These are phyloP conservation scores for Manduca sexta DNA, from an alignment of 1,140 invertebrate genomes.

Conservation along the genomic window DNA sequence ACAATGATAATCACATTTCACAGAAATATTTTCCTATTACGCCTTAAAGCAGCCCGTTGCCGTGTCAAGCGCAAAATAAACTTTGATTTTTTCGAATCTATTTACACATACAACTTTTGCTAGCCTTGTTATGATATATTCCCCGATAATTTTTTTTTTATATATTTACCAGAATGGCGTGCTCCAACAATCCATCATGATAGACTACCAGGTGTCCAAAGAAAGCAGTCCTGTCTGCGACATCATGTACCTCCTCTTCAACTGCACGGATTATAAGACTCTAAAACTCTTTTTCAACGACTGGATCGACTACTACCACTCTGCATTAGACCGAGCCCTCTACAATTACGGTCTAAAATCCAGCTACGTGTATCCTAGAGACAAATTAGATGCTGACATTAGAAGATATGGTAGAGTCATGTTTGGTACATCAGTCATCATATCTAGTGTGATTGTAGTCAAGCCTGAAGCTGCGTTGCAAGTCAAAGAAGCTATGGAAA, in stretches of 20 bases:
- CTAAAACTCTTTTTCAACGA: conserved; percentile 13
- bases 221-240: conserved; percentile 17
- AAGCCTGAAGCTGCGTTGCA: conserved; percentile 1
- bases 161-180: not conserved
- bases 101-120: too few relatives aligned
- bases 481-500: conserved; percentile 4
- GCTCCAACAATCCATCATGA: too few relatives aligned
- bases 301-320: conserved; percentile 25
- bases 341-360: conserved; percentile 12
- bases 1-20: too few relatives aligned
- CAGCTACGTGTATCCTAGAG: conserved; percentile 24
- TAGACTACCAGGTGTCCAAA: not conserved
- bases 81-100: too few relatives aligned
- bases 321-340: conserved; percentile 11
- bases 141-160: too few relatives aligned
- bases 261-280: conserved; percentile 19
- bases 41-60: too few relatives aligned
- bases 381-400: conserved; percentile 23
- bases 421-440: conserved; percentile 2
- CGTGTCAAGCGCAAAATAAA: too few relatives aligned
- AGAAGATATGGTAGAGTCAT: conserved; percentile 19
- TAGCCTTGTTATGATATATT: too few relatives aligned
- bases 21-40: too few relatives aligned
- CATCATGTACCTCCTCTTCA: conserved; percentile 22
- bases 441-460: not conserved